These are phyloP conservation scores for Pharmacophagus antenor DNA, from an alignment of 2,888 invertebrate species.

Conservation along the genomic window DNA sequence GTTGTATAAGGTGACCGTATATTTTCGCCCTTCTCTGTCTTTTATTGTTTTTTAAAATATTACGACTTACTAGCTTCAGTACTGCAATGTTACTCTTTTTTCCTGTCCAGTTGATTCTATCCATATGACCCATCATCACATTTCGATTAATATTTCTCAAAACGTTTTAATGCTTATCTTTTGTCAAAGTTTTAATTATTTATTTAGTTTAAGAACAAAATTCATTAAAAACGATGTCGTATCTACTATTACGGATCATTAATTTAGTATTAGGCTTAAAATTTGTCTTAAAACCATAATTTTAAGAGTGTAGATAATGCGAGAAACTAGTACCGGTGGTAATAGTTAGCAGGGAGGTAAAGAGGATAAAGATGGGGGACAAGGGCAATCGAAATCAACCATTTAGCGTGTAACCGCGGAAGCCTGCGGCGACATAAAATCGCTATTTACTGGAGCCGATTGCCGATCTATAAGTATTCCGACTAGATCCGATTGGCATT, in stretches of 20 bases:
- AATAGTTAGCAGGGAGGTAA: constrained; percentile 36
- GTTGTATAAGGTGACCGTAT: too few species aligned
- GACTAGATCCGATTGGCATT: constrained; percentile 16
- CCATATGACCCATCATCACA: too few species aligned
- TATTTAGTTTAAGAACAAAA: too few species aligned
- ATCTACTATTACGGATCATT: neutral
- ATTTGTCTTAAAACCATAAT: neutral
- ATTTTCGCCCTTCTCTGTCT: too few species aligned
- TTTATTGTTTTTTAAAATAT: too few species aligned
- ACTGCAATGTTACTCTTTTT: too few species aligned
- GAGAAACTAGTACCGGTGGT: constrained; percentile 36
- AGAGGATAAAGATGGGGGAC: constrained; percentile 37
- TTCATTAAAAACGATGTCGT: too few species aligned
- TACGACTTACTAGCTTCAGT: too few species aligned
- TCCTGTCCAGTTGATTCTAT: too few species aligned
- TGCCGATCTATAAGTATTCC: constrained; percentile 36
- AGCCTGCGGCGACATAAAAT: constrained; percentile 57
- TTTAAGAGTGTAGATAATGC: neutral
- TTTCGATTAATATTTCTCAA: too few species aligned
- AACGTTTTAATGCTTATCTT: too few species aligned
- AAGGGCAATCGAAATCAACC: constrained; percentile 54
- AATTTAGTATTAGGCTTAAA: neutral
- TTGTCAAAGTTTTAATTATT: too few species aligned
- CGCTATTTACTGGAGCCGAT: constrained; percentile 56
- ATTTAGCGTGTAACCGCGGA: constrained; percentile 60